A percentile compares a stretch with the other conserved stretches of the same genome.
These are phyloP conservation scores for Macrochelys suwanniensis DNA, from an alignment of 2,797 vertebrate species.

Conservation along the genomic window DNA sequence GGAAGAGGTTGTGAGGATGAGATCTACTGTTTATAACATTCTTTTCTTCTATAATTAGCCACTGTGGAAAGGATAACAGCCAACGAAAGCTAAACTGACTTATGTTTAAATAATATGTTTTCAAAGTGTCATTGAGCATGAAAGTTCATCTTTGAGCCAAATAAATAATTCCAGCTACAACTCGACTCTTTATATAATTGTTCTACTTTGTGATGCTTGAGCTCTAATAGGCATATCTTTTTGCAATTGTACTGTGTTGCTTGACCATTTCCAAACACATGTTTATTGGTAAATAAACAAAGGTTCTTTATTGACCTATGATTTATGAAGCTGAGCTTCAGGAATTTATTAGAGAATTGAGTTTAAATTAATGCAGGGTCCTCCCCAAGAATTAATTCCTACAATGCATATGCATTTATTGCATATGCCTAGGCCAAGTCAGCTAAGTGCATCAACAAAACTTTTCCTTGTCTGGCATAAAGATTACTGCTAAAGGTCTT, in stretches of 20 bases:
- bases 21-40: neutral
- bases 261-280: conserved; percentile 26
- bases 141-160: conserved; percentile 69
- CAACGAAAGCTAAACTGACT: conserved; percentile 42
- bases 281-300: conserved; percentile 54
- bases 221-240: conserved; percentile 10
- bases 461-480: conserved; percentile 59
- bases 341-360: conserved; percentile 58
- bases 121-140: conserved; percentile 42
- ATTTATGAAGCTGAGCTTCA: conserved; percentile 49
- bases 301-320: conserved; percentile 16
- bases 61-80: conserved; percentile 36
- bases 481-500: conserved; percentile 77
- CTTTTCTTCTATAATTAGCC: conserved; percentile 52
- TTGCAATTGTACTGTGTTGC: conserved; percentile 13
- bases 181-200: conserved; percentile 24
- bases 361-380: conserved; percentile 58
- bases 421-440: conserved; percentile 49
- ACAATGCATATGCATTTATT: conserved; percentile 59
- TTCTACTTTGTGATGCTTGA: conserved; percentile 51
- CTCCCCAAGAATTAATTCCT: conserved; percentile 68
- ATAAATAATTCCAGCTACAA: conserved; percentile 71
- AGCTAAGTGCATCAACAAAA: conserved; percentile 43
- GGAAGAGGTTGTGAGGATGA: neutral
- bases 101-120: conserved; percentile 62